These are phyloP conservation scores for Myoxocephalus aenaeus DNA, from an alignment of 2,797 vertebrate genomes.

Conservation along the genomic window DNA sequence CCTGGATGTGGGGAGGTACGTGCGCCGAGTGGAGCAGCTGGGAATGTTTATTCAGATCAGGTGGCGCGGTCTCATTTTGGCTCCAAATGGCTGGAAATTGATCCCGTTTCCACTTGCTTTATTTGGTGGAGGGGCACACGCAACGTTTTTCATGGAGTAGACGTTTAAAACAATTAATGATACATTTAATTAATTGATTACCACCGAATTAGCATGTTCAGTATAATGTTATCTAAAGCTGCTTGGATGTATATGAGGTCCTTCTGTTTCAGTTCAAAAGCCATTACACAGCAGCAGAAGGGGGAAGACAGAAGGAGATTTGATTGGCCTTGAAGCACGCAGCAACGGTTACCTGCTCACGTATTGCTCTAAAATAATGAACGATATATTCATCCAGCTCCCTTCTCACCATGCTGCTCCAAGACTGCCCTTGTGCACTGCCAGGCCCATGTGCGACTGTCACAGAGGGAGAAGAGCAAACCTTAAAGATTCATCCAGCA, in stretches of 20 bases:
- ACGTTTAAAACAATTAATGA: slow-evolving; percentile 19
- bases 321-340: slow-evolving; percentile 15
- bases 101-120: slow-evolving; percentile 45
- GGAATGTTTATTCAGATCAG: slow-evolving; percentile 69
- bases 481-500: slow-evolving; percentile 15
- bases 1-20: slow-evolving; percentile 16
- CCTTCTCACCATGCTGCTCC: slow-evolving; percentile 3
- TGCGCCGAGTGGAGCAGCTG: slow-evolving; percentile 59
- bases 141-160: not conserved
- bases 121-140: slow-evolving; percentile 18
- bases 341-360: not conserved
- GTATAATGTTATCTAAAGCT: not conserved
- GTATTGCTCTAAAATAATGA: not conserved
- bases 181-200: slow-evolving; percentile 2
- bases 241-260: not conserved
- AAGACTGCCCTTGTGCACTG: slow-evolving; percentile 5
- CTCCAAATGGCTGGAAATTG: slow-evolving; percentile 47
- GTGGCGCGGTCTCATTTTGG: slow-evolving; percentile 42
- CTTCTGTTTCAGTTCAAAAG: not conserved
- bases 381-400: slow-evolving; percentile 16
- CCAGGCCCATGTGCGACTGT: slow-evolving; percentile 6
- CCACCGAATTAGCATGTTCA: not conserved
- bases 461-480: slow-evolving; percentile 21
- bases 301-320: not conserved
- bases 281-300: slow-evolving; percentile 1